phyloP scores from a whole-genome alignment of 2,113 vertebrate species.

The Oncorhynchus keta region DNA sequence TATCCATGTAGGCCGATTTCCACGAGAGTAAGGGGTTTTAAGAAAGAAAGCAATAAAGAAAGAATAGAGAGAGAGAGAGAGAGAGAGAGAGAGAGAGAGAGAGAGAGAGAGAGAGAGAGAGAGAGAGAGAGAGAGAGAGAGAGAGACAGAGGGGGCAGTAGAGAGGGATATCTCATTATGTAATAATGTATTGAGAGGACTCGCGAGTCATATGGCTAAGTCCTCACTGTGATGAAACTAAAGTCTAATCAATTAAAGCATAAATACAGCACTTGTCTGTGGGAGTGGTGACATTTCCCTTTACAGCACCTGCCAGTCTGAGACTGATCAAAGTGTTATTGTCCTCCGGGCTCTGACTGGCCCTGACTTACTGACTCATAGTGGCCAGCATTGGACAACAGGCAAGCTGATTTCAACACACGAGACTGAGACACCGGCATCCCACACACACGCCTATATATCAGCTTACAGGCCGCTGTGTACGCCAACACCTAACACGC shows the following conservation, averaged over 20 bases:
- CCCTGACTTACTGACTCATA: slow-evolving; percentile 23
- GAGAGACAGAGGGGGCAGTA: neutral
- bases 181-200: neutral
- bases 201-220: neutral
- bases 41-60: too few relatives aligned
- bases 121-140: too few relatives aligned
- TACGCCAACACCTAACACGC: slow-evolving; percentile 9
- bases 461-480: slow-evolving; percentile 34
- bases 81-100: too few relatives aligned
- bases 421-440: neutral
- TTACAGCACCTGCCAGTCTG: neutral
- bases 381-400: slow-evolving; percentile 38
- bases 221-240: neutral
- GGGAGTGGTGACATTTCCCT: neutral
- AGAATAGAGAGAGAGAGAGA: too few relatives aligned
- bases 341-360: neutral
- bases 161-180: neutral
- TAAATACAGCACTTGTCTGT: neutral
- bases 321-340: neutral
- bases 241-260: neutral
- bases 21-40: too few relatives aligned
- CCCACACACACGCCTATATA: slow-evolving; percentile 20
- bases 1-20: too few relatives aligned
- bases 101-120: too few relatives aligned
- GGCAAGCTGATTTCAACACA: neutral